These are phyloP conservation scores for Poeciliopsis turneri DNA, from an alignment of 2,797 vertebrate genomes.

Conservation along the genomic window DNA sequence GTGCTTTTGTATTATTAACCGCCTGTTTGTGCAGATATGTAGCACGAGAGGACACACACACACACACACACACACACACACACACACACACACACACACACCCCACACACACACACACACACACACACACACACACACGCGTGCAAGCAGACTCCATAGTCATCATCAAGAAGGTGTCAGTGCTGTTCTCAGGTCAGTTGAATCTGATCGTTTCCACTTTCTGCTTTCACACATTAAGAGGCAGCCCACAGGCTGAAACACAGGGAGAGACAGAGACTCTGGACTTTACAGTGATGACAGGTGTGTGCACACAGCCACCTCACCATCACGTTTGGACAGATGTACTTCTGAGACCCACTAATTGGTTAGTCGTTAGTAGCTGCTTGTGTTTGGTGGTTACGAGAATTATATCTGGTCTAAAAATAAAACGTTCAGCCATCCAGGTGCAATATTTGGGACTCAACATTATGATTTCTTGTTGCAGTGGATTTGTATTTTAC, in stretches of 20 bases:
- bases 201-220: slow-evolving; percentile 78
- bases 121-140: slow-evolving; percentile 4
- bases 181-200: slow-evolving; percentile 76
- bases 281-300: slow-evolving; percentile 43
- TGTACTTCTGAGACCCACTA: slow-evolving; percentile 2
- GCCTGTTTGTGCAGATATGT: slow-evolving; percentile 7
- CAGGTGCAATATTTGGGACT: slow-evolving; percentile 60
- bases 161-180: slow-evolving; percentile 72
- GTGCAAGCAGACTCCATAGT: slow-evolving; percentile 36
- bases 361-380: slow-evolving; percentile 6
- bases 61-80: background rate
- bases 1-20: slow-evolving; percentile 10
- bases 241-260: slow-evolving; percentile 62
- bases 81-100: background rate
- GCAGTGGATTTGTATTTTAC: slow-evolving; percentile 65
- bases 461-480: slow-evolving; percentile 55
- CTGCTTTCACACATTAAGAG: slow-evolving; percentile 76
- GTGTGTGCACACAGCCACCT: slow-evolving; percentile 10
- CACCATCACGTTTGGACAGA: slow-evolving; percentile 22
- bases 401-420: slow-evolving; percentile 14
- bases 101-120: slow-evolving; percentile 29
- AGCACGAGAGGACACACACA: slow-evolving; percentile 21
- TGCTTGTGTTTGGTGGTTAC: background rate
- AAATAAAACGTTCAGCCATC: slow-evolving; percentile 9
- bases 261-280: slow-evolving; percentile 36